Evolutionary conservation across 2,888 invertebrate genomes (phyloP).

Genomic region (Cylindroiulus punctatus): DNA sequence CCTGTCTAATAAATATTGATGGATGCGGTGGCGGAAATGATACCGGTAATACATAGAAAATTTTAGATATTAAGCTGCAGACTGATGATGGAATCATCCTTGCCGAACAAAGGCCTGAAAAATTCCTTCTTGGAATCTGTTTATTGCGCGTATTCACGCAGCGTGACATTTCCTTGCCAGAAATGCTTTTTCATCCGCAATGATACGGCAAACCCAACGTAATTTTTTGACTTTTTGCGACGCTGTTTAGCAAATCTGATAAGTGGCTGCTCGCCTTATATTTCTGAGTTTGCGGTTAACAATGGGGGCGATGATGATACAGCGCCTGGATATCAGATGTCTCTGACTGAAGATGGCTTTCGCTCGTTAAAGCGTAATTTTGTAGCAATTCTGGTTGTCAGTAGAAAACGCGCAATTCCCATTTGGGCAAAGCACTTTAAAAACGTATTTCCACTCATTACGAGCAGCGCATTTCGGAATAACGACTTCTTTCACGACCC

Average conservation of each 20-base stretch:
- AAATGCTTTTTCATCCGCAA: neutral
- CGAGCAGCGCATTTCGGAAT: neutral
- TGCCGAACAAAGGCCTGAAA: no score
- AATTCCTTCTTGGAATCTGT: no score
- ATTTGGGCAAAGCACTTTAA: slow-evolving; percentile 27
- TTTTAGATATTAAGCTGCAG: no score
- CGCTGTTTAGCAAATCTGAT: no score
- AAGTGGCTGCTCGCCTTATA: neutral
- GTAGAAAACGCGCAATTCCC: neutral
- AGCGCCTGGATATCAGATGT: neutral
- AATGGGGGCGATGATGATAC: neutral
- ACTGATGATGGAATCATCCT: no score
- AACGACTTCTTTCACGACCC: neutral
- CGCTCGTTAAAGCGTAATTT: slow-evolving; percentile 18
- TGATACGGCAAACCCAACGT: no score
- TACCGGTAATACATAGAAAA: no score
- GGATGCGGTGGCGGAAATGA: no score
- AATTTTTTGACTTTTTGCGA: no score
- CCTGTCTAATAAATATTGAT: no score
- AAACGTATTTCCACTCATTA: slow-evolving; percentile 28
- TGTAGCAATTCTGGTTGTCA: slow-evolving; percentile 27
- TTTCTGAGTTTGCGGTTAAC: neutral
- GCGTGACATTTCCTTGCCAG: neutral
- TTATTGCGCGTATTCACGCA: neutral
- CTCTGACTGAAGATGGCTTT: neutral